phyloP scores from a whole-genome alignment of 2,888 invertebrate genomes.

The Lepeophtheirus nordmannii region DNA sequence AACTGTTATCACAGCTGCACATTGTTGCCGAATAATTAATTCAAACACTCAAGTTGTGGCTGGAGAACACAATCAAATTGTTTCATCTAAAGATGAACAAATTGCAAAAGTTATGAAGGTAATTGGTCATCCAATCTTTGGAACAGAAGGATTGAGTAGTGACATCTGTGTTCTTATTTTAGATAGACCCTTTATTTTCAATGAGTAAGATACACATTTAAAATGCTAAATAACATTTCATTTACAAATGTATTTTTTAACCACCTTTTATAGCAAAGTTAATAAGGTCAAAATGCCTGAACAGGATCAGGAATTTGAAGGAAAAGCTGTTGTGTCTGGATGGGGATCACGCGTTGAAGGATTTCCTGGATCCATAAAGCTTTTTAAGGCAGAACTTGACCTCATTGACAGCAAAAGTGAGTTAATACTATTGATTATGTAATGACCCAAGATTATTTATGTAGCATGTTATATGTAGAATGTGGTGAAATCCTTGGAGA shows the following conservation, averaged over 20 bases:
- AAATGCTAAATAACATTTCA: not conserved
- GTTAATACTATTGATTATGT: too few relatives aligned
- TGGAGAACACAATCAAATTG: constrained; percentile 31
- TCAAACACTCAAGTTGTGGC: constrained; percentile 30
- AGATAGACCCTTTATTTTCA: constrained; percentile 29
- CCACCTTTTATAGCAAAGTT: not conserved
- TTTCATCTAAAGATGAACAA: constrained; percentile 30
- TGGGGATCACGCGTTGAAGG: constrained; percentile 21
- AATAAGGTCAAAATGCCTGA: constrained; percentile 22
- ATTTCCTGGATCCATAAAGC: too few relatives aligned
- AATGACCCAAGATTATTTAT: too few relatives aligned
- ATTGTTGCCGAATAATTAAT: not conserved
- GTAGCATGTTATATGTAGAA: too few relatives aligned
- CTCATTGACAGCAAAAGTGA: too few relatives aligned
- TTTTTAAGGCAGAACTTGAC: too few relatives aligned
- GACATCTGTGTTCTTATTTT: constrained; percentile 63
- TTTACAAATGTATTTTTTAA: too few relatives aligned
- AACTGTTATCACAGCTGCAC: not conserved
- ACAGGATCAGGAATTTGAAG: constrained; percentile 22
- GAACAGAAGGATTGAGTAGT: constrained; percentile 37
- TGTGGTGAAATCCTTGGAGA: too few relatives aligned
- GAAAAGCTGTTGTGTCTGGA: constrained; percentile 24
- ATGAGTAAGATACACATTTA: constrained; percentile 23
- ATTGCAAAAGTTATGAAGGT: constrained; percentile 22
- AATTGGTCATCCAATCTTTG: too few relatives aligned